phyloP scores from a whole-genome alignment of 2,797 vertebrate species.

The Ficedula albicollis region DNA sequence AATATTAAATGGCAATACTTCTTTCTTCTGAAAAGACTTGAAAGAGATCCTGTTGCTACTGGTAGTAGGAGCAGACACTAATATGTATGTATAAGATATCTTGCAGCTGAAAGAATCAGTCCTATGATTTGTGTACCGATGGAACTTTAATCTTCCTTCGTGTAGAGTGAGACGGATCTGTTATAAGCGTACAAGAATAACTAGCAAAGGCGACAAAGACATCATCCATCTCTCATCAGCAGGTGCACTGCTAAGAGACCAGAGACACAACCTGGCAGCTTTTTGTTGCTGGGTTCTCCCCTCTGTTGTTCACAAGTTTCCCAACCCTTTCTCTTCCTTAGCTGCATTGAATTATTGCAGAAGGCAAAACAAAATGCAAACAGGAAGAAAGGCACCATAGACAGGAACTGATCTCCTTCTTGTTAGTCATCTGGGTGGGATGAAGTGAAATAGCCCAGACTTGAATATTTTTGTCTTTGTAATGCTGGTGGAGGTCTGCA shows the following conservation, averaged over 20 bases:
- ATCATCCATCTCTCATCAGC: not conserved
- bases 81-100: not conserved
- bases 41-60: not conserved
- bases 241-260: not conserved
- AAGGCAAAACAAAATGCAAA: not conserved
- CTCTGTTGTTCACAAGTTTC: not conserved
- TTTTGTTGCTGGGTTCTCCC: not conserved
- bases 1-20: not conserved
- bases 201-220: not conserved
- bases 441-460: not conserved
- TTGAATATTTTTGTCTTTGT: not conserved
- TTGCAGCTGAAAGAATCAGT: not conserved
- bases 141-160: not conserved
- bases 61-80: not conserved
- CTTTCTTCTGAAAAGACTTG: not conserved
- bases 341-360: not conserved
- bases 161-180: not conserved
- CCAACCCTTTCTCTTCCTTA: not conserved
- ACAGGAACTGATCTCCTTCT: not conserved
- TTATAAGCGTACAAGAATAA: not conserved
- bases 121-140: not conserved
- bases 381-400: not conserved
- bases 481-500: not conserved
- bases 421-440: not conserved
- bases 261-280: not conserved